A percentile compares a stretch with the other conserved stretches of the same genome.
phyloP scores from a whole-genome alignment of 2,797 vertebrate species.

The Heliangelus exortis region DNA sequence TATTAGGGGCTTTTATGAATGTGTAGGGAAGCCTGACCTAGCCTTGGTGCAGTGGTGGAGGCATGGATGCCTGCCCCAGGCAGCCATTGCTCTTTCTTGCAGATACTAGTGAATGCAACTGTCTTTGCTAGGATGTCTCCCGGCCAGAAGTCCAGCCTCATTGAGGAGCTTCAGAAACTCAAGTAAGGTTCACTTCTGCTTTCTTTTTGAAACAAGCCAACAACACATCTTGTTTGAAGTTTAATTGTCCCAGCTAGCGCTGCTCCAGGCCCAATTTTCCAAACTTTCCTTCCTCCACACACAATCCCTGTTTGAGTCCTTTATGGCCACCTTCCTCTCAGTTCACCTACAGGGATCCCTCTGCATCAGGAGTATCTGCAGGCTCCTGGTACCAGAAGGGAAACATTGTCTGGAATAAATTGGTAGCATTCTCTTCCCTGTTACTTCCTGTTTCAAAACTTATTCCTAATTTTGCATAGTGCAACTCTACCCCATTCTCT shows the following conservation, averaged over 20 bases:
- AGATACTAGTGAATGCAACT: constrained; percentile 72
- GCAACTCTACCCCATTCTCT: not conserved
- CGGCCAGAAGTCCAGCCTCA: constrained; percentile 73
- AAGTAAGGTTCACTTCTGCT: constrained; percentile 56
- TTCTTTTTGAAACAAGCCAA: not conserved
- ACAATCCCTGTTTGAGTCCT: accelerated
- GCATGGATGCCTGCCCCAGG: not conserved
- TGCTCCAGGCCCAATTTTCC: not conserved
- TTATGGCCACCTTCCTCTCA: not conserved
- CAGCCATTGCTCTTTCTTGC: not conserved
- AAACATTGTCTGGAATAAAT: not conserved
- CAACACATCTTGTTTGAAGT: not conserved
- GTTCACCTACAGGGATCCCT: not conserved
- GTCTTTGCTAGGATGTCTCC: constrained; percentile 78
- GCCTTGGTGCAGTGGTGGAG: not conserved
- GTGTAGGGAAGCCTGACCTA: not conserved
- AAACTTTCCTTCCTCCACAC: not conserved
- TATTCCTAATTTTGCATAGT: not conserved
- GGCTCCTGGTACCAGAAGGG: not conserved
- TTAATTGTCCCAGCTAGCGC: not conserved
- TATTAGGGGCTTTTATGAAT: not conserved
- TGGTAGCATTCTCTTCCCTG: not conserved
- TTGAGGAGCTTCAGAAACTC: constrained; percentile 79
- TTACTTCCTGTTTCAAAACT: not conserved
- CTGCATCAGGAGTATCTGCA: not conserved